Evolutionary conservation across 2,888 invertebrate species (phyloP).

Genomic region (Portevinia maculata): DNA sequence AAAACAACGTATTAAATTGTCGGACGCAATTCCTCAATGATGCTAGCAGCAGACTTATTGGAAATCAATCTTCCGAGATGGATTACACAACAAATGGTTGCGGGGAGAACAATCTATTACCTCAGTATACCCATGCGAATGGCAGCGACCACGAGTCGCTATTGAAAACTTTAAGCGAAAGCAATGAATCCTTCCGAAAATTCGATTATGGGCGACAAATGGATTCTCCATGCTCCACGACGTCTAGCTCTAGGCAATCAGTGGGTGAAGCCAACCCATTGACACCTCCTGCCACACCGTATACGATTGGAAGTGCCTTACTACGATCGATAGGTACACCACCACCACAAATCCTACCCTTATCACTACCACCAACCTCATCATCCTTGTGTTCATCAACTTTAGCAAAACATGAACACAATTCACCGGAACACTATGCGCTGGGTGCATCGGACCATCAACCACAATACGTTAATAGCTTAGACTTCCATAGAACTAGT

Average conservation of each 20-base stretch:
- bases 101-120: slow-evolving; percentile 43
- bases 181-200: slow-evolving; percentile 72
- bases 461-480: slow-evolving; percentile 54
- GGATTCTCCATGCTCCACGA: slow-evolving; percentile 81
- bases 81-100: slow-evolving; percentile 54
- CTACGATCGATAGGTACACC: slow-evolving; percentile 59
- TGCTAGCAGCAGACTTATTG: slow-evolving; percentile 30
- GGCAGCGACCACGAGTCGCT: slow-evolving; percentile 77
- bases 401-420: slow-evolving; percentile 59
- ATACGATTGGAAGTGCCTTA: slow-evolving; percentile 52
- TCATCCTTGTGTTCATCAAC: slow-evolving; percentile 63
- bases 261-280: slow-evolving; percentile 77
- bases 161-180: slow-evolving; percentile 78
- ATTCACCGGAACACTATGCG: slow-evolving; percentile 64
- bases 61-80: slow-evolving; percentile 57
- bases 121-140: slow-evolving; percentile 56
- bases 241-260: slow-evolving; percentile 79
- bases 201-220: slow-evolving; percentile 77
- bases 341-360: slow-evolving; percentile 54
- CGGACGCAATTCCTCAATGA: slow-evolving; percentile 50
- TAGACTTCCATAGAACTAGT: slow-evolving; percentile 65
- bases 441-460: slow-evolving; percentile 62
- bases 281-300: slow-evolving; percentile 82
- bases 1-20: slow-evolving; percentile 50
- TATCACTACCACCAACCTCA: slow-evolving; percentile 52